A percentile compares a stretch with the other conserved stretches of the same genome.
Conservation (phyloP, 2,113 vertebrate genomes). For the Nothoprocta pentlandii region DNA sequence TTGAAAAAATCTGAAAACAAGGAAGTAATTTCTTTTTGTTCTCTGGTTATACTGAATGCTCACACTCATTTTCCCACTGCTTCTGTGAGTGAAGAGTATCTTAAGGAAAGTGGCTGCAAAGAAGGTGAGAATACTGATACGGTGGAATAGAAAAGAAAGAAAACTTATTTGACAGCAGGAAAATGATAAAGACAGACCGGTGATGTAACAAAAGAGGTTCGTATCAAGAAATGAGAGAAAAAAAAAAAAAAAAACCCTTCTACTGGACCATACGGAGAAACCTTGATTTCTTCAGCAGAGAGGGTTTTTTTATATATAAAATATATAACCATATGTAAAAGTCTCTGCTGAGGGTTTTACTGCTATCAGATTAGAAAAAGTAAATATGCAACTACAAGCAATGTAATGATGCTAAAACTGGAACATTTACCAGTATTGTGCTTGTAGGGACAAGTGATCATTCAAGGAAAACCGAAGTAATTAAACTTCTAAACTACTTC, state of each 20-base stretch:
- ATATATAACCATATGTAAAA: no score
- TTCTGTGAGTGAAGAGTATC: not conserved
- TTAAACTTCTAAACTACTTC: not conserved
- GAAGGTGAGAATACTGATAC: not conserved
- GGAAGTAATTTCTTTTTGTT: not conserved
- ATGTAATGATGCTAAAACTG: not conserved
- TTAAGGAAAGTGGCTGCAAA: not conserved
- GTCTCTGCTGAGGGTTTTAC: no score
- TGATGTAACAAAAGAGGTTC: not conserved
- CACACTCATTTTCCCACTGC: fast-evolving
- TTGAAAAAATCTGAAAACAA: not conserved
- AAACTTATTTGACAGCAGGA: not conserved
- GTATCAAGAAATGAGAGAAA: not conserved
- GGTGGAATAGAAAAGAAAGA: not conserved
- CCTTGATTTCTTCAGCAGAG: not conserved
- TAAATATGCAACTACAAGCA: not conserved
- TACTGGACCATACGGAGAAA: not conserved
- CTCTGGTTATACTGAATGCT: not conserved
- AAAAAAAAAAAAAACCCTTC: not conserved
- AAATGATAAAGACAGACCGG: not conserved
- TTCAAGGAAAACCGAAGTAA: slow-evolving; percentile 9
- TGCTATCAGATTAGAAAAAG: not conserved
- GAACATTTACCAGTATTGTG: not conserved
- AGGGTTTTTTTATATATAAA: not conserved
- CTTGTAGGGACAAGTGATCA: not conserved